Conservation (phyloP, 2,113 vertebrate genomes). For the Micronycteris hirsuta region DNA sequence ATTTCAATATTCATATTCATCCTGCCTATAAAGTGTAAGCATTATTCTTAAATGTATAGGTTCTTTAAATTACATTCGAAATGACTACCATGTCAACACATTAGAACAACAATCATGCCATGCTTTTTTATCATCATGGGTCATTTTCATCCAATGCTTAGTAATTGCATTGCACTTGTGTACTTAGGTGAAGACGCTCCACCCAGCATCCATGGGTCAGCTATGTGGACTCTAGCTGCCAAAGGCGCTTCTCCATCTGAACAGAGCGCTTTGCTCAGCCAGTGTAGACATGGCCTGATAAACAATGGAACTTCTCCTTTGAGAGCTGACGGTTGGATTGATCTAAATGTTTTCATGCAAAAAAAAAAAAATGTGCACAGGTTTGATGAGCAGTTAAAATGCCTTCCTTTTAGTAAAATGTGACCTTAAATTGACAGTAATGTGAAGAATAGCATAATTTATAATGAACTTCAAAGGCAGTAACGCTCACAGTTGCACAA, state of each 20-base stretch:
- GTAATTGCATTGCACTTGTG: background rate
- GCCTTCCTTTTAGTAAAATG: background rate
- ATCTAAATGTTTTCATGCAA: slow-evolving; percentile 12
- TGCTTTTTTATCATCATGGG: background rate
- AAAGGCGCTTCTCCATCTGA: slow-evolving; percentile 77
- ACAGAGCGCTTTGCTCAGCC: slow-evolving; percentile 77
- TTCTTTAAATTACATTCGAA: background rate
- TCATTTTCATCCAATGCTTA: slow-evolving; percentile 7
- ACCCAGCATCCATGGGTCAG: slow-evolving; percentile 56
- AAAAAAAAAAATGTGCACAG: background rate
- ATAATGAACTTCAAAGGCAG: slow-evolving; percentile 68
- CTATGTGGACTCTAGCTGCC: slow-evolving; percentile 79
- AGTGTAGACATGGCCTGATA: slow-evolving; percentile 78
- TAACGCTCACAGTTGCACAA: background rate
- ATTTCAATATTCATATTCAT: background rate
- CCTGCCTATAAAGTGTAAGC: background rate
- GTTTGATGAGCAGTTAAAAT: slow-evolving; percentile 37
- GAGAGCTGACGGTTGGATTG: slow-evolving; percentile 59
- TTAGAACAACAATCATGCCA: background rate
- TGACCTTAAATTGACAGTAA: slow-evolving; percentile 47
- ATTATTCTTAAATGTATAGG: background rate
- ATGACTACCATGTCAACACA: background rate
- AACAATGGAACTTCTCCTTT: slow-evolving; percentile 64
- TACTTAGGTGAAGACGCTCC: slow-evolving; percentile 42
- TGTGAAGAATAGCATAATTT: slow-evolving; percentile 65